phyloP scores from a whole-genome alignment of 1,140 invertebrate genomes.

The Drosophila leontia region DNA sequence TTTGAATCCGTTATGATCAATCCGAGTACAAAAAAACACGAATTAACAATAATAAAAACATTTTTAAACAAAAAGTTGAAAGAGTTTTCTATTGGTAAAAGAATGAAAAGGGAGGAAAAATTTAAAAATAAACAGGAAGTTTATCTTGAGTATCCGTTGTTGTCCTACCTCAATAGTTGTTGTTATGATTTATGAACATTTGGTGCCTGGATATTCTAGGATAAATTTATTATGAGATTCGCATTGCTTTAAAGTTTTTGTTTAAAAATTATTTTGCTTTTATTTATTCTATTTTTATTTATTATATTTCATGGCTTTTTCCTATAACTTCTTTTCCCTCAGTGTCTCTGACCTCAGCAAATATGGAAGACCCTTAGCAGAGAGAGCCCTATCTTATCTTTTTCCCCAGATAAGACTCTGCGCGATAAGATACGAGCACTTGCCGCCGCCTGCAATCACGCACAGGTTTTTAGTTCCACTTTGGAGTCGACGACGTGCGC shows the following conservation, averaged over 20 bases:
- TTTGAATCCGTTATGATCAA: conserved; percentile 70
- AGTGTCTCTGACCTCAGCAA: conserved; percentile 34
- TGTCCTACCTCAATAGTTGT: neutral
- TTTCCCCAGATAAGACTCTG: conserved; percentile 19
- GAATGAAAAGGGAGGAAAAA: neutral
- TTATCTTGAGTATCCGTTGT: too few species aligned
- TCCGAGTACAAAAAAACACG: conserved; percentile 70
- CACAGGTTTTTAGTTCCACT: conserved; percentile 68
- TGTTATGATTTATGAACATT: neutral
- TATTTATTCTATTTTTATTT: too few species aligned
- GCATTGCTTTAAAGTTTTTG: too few species aligned
- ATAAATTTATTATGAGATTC: neutral
- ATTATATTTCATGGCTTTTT: too few species aligned
- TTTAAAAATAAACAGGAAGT: too few species aligned
- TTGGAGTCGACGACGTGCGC: conserved; percentile 64
- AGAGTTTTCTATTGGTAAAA: neutral
- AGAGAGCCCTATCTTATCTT: conserved; percentile 42
- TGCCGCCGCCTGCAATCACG: conserved; percentile 56
- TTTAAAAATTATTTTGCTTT: neutral
- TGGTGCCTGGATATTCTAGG: neutral
- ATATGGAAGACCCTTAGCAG: neutral
- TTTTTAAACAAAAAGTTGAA: conserved; percentile 38
- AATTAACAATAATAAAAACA: conserved; percentile 65
- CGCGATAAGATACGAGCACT: conserved; percentile 66
- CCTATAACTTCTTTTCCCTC: neutral